These are phyloP conservation scores for Hemicordylus capensis DNA, from an alignment of 2,113 vertebrate genomes.

Conservation along the genomic window DNA sequence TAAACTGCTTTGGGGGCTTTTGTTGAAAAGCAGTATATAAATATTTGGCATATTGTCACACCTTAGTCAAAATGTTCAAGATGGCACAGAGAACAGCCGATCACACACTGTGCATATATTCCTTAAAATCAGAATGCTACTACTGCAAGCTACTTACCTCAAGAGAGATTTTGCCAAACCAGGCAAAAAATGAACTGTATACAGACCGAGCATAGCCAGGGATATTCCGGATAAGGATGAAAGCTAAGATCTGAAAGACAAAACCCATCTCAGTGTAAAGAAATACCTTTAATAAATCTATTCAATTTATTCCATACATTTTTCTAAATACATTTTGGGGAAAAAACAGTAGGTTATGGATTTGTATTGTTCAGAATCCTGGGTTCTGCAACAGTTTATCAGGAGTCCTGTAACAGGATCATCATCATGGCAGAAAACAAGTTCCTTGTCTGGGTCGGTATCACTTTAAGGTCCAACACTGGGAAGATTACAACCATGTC, in stretches of 20 bases:
- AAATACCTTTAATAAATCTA: background rate
- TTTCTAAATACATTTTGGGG: background rate
- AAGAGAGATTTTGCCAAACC: slow-evolving; percentile 97
- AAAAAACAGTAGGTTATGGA: background rate
- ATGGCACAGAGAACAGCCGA: background rate
- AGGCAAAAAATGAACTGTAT: slow-evolving; percentile 98
- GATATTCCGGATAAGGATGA: slow-evolving; percentile 96
- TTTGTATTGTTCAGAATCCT: background rate
- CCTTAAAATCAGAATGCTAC: background rate
- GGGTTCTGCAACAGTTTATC: background rate
- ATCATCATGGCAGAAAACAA: background rate
- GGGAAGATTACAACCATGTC: background rate
- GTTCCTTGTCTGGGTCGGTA: background rate
- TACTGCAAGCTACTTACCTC: slow-evolving; percentile 82
- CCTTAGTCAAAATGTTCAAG: background rate
- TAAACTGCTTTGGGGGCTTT: too few relatives aligned
- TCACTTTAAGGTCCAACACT: background rate
- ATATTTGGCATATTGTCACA: too few relatives aligned
- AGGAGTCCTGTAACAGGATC: background rate
- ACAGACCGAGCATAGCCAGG: slow-evolving; percentile 92
- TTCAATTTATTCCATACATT: background rate
- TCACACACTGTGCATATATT: background rate
- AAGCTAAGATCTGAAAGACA: slow-evolving; percentile 90
- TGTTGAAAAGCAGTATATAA: too few relatives aligned
- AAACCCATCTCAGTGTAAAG: background rate